Evolutionary conservation across 37 sponge, comb jelly and placozoan species (phyloP), one percentile per base, ranked within the genome.

Genomic region (Sycon ciliatum): DNA sequence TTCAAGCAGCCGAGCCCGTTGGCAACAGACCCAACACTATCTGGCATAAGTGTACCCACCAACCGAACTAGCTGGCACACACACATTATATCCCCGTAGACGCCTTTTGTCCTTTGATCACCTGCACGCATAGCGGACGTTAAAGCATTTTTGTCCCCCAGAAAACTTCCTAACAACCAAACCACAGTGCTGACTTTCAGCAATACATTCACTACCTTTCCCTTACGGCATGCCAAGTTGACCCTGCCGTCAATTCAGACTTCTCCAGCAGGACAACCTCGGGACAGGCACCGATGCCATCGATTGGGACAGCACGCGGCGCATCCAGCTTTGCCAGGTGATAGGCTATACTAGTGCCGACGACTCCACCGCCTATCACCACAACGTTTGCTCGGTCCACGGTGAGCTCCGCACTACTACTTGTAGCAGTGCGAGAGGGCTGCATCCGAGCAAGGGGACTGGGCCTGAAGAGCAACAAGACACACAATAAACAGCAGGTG

Each of bases 221-320:
- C 26, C 16, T 73, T 74, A 76, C 78, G 3, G 78, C 78, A 30
- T 77, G 78, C 78, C 78, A 77, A 2, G 78, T 77, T 27, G 78
- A 77, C 24, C 78, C 78, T 7, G 78, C 78, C 20, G 78, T 77
- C 3, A 77, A 37, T 42, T 77, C 78, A 9, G 78, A 55, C 29
- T 77, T 77, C 60, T 77, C 78, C 20, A 77, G 57, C 31, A 77
- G 53, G 9, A 60, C 9, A 60, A 60, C 63, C 22, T 60, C 63
- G 27, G 27, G 27, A n/a, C n/a, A n/a, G n/a, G n/a, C n/a, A n/a
- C n/a, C n/a, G 7, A 60, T 11, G 9, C 63, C 63, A 11, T 9
- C 63, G n/a, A n/a, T n/a, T n/a, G n/a, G n/a, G 3, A 73, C 74
- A 60, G 56, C 74, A 73, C 56, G 23, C 13, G 18, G 18, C 58